Conservation (phyloP, 2,113 vertebrate species). For the Martes martes region DNA sequence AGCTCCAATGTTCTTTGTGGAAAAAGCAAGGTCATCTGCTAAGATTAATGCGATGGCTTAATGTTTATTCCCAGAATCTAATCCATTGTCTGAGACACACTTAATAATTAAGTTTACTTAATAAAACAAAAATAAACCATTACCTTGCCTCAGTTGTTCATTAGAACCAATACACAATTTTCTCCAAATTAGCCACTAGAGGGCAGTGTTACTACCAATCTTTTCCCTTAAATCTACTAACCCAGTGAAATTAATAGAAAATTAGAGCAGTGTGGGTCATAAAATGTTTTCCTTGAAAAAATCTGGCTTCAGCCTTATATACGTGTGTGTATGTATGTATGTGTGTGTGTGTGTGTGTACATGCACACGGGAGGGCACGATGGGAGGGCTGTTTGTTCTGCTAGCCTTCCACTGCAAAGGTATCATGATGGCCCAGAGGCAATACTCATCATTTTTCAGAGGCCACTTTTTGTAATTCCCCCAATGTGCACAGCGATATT, state of each 20-base stretch:
- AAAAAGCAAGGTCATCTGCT: background rate
- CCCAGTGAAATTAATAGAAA: conserved; percentile 26
- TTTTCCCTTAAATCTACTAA: background rate
- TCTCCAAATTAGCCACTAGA: conserved; percentile 53
- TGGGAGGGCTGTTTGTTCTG: background rate
- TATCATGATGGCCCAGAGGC: background rate
- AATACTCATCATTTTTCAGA: background rate
- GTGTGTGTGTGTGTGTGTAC: background rate
- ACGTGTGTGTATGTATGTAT: background rate
- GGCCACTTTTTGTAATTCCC: background rate
- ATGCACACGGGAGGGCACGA: background rate
- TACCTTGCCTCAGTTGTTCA: background rate
- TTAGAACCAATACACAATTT: conserved; percentile 26
- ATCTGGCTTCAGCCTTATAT: background rate
- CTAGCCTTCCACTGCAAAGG: background rate
- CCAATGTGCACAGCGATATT: background rate
- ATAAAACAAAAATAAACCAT: conserved; percentile 21
- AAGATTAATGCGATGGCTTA: background rate
- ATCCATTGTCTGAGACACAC: background rate
- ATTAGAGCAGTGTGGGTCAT: background rate
- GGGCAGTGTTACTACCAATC: conserved; percentile 23
- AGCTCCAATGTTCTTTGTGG: background rate
- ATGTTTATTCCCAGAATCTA: background rate
- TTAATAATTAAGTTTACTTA: background rate
- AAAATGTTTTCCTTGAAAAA: conserved; percentile 6